phyloP scores from a whole-genome alignment of 2,797 vertebrate genomes.

The Strix occidentalis region DNA sequence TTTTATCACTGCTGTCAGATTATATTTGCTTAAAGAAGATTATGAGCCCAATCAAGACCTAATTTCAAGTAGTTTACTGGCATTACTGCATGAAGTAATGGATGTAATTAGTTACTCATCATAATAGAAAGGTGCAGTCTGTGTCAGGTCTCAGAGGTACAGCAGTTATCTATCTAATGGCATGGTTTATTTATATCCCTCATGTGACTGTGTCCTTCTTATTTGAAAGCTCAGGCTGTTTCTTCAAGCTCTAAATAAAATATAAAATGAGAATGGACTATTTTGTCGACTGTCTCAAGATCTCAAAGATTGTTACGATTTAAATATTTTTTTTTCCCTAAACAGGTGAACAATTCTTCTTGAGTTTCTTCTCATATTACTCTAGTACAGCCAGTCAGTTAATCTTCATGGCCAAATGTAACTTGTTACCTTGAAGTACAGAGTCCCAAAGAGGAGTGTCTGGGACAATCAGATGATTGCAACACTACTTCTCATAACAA shows the following conservation, averaged over 20 bases:
- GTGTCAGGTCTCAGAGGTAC: not conserved
- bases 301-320: not conserved
- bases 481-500: not conserved
- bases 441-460: not conserved
- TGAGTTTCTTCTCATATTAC: not conserved
- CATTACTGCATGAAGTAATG: not conserved
- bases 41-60: not conserved
- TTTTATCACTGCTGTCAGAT: not conserved
- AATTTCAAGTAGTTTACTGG: conserved; percentile 12
- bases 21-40: conserved; percentile 19
- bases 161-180: not conserved
- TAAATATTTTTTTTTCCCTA: not conserved
- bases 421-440: not conserved
- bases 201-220: not conserved
- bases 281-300: not conserved
- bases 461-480: not conserved
- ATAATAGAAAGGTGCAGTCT: not conserved
- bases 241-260: not conserved
- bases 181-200: not conserved
- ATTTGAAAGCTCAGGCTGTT: not conserved
- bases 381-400: not conserved
- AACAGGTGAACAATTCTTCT: not conserved
- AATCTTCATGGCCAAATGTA: not conserved
- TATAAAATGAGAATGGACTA: not conserved
- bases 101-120: not conserved